A percentile compares a stretch with the other conserved stretches of the same genome.
Evolutionary conservation across 1,140 invertebrate species (phyloP).

Genomic region (Leptinotarsa texana): DNA sequence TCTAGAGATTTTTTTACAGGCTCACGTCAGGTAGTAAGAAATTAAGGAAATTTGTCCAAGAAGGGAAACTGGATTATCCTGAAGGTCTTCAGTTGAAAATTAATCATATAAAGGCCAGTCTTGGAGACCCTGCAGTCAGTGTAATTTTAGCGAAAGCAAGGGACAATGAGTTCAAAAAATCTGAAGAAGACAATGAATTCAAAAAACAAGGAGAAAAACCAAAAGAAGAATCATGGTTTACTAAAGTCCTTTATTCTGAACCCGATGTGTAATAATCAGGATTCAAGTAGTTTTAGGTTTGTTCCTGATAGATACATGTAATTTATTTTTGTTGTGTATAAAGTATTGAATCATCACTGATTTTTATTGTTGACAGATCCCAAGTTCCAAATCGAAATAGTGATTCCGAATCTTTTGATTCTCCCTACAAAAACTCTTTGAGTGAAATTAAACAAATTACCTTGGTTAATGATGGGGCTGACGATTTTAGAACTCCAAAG

Average conservation of each 20-base stretch:
- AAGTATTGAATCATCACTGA: not conserved
- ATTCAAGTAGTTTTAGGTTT: conserved; percentile 10
- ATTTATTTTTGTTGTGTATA: not conserved
- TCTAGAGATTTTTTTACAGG: conserved; percentile 29
- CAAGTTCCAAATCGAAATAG: not conserved
- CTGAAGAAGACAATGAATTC: conserved; percentile 37
- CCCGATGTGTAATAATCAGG: conserved; percentile 36
- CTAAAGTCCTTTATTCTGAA: conserved; percentile 36
- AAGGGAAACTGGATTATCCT: conserved; percentile 36
- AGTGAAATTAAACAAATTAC: conserved; percentile 26
- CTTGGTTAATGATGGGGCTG: conserved; percentile 31
- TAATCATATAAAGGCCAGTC: conserved; percentile 19
- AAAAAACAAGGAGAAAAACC: conserved; percentile 40
- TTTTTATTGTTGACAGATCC: conserved; percentile 21
- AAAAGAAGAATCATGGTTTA: conserved; percentile 40
- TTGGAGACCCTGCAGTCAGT: conserved; percentile 9
- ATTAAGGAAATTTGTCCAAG: conserved; percentile 30
- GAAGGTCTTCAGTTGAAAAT: conserved; percentile 26
- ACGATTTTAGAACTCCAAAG: conserved; percentile 47
- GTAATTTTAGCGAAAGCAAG: conserved; percentile 31
- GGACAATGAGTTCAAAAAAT: conserved; percentile 32
- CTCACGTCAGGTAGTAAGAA: conserved; percentile 35
- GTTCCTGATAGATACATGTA: not conserved
- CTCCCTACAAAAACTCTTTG: conserved; percentile 39
- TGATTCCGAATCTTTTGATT: conserved; percentile 29